phyloP scores from a whole-genome alignment of 92 coral and sea anemone species.

The Desmophyllum pertusum region DNA sequence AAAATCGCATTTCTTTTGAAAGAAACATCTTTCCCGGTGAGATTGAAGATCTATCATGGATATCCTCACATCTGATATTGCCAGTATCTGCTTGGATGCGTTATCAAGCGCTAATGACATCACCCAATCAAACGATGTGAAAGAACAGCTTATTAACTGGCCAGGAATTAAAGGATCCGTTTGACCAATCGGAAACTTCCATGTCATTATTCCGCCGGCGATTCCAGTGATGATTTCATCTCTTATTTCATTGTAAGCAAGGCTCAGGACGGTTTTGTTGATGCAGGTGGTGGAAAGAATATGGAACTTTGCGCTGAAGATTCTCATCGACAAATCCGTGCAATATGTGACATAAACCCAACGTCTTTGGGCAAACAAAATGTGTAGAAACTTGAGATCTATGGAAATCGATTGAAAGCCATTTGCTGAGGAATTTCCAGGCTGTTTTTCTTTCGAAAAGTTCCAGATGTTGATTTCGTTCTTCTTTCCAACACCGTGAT shows the following conservation, averaged over 20 bases:
- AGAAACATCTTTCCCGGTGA: conserved; percentile 65
- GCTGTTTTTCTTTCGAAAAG: conserved; percentile 61
- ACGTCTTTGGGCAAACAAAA: conserved; percentile 72
- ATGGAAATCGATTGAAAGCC: conserved; percentile 50
- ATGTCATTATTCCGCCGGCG: conserved; percentile 88
- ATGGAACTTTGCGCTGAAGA: conserved; percentile 76
- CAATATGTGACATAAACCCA: conserved; percentile 81
- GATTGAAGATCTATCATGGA: conserved; percentile 67
- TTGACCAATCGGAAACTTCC: conserved; percentile 93
- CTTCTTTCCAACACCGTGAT: conserved; percentile 91
- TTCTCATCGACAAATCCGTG: conserved; percentile 74
- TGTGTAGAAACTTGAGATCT: conserved; percentile 67
- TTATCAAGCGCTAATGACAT: conserved; percentile 72
- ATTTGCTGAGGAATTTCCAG: conserved; percentile 49
- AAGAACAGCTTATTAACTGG: conserved; percentile 69
- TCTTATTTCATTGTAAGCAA: conserved; percentile 78
- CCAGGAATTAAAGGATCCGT: conserved; percentile 89
- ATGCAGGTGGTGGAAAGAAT: conserved; percentile 72
- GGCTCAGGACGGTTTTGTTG: conserved; percentile 69
- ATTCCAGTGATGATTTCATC: conserved; percentile 90
- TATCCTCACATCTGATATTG: conserved; percentile 82
- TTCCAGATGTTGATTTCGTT: conserved; percentile 88
- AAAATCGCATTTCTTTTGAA: conserved; percentile 73
- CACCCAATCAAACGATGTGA: conserved; percentile 86
- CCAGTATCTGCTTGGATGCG: conserved; percentile 71